Conservation (phyloP, 2,888 invertebrate species). For the Mimas tiliae region DNA sequence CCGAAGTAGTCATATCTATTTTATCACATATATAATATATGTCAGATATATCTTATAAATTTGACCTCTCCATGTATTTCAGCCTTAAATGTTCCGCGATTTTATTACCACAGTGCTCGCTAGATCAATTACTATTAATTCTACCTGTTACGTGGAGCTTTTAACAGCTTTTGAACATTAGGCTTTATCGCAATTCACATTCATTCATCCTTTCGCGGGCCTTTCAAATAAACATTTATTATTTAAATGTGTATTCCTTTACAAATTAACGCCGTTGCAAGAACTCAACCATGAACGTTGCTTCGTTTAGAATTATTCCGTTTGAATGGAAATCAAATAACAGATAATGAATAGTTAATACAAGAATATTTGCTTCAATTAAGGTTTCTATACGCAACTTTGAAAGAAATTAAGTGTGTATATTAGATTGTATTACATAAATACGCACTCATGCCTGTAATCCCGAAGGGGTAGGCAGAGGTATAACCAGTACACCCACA, state of each 20-base stretch:
- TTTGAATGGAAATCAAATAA: neutral
- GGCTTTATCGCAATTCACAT: slow-evolving; percentile 9
- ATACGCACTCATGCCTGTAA: too few species aligned
- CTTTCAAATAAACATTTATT: slow-evolving; percentile 4
- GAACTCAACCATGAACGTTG: neutral
- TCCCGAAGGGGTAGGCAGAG: too few species aligned
- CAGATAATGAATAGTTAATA: neutral
- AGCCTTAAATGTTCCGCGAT: neutral
- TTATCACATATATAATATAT: too few species aligned
- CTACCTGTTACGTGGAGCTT: slow-evolving; percentile 15
- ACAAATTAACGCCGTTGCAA: neutral
- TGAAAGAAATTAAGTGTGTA: too few species aligned
- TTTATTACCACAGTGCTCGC: neutral
- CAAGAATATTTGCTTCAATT: neutral
- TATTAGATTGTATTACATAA: too few species aligned
- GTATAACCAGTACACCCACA: too few species aligned
- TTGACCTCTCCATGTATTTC: neutral
- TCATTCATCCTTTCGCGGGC: neutral
- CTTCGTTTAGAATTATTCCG: slow-evolving; percentile 8
- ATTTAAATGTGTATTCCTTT: slow-evolving; percentile 1
- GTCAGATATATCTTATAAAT: too few species aligned
- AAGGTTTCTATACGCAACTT: neutral
- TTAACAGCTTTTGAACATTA: neutral
- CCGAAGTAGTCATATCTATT: too few species aligned
- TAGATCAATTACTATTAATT: neutral